A percentile compares a stretch with the other conserved stretches of the same genome.
These are phyloP conservation scores for Zoanthus gigantus DNA, from an alignment of 92 coral and sea anemone genomes.

Conservation along the genomic window DNA sequence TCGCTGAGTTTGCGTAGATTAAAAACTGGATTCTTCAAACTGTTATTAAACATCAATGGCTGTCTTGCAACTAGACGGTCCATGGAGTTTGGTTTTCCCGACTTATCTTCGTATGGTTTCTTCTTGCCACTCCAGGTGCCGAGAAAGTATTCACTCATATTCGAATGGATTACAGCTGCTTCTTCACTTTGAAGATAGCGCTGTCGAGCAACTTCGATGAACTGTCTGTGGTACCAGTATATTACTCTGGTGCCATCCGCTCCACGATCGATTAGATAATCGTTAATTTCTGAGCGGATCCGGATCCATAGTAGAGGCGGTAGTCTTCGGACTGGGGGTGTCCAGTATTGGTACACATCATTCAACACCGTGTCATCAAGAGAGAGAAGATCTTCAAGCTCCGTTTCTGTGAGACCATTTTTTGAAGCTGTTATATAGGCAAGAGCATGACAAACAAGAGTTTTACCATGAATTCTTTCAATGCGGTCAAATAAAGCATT, in stretches of 20 bases:
- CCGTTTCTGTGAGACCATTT: slow-evolving; percentile 91
- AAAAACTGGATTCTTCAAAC: slow-evolving; percentile 76
- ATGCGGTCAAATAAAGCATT: slow-evolving; percentile 86
- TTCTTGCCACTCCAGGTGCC: slow-evolving; percentile 92
- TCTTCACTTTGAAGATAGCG: slow-evolving; percentile 76
- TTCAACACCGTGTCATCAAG: slow-evolving; percentile 96
- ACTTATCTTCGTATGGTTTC: slow-evolving; percentile 88
- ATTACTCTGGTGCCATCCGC: slow-evolving; percentile 95
- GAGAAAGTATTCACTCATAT: slow-evolving; percentile 90
- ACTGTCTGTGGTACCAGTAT: slow-evolving; percentile 98
- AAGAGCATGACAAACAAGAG: slow-evolving; percentile 85
- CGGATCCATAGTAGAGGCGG: slow-evolving; percentile 99
- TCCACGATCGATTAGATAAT: slow-evolving; percentile 94
- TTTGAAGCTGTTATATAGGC: slow-evolving; percentile 96
- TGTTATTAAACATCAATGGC: slow-evolving; percentile 86
- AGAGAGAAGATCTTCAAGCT: slow-evolving; percentile 95
- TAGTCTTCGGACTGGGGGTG: slow-evolving; percentile 95
- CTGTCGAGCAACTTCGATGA: slow-evolving; percentile 91
- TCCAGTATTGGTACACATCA: slow-evolving; percentile 99
- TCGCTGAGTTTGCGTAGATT: slow-evolving; percentile 93
- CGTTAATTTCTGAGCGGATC: slow-evolving; percentile 90
- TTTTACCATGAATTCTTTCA: slow-evolving; percentile 87
- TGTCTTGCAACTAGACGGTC: slow-evolving; percentile 89
- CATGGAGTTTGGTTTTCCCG: slow-evolving; percentile 79
- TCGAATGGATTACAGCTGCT: slow-evolving; percentile 75